phyloP scores from a whole-genome alignment of 2,888 invertebrate species.

The Phyllotreta striolata region DNA sequence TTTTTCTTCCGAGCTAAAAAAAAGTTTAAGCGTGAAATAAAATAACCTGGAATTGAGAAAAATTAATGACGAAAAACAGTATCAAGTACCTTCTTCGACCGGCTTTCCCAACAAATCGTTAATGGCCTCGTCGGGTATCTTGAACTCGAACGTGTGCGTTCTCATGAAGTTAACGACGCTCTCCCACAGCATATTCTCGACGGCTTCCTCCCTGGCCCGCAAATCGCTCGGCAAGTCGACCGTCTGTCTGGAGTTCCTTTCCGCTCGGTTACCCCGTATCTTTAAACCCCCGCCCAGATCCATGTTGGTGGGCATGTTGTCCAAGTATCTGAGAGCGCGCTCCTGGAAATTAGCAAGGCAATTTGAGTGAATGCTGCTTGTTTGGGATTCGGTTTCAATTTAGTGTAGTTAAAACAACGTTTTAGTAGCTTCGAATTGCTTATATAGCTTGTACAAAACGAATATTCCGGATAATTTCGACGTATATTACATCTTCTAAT shows the following conservation, averaged over 20 bases:
- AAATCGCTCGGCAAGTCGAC: slow-evolving; percentile 67
- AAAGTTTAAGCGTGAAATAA: not conserved
- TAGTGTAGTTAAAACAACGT: no score
- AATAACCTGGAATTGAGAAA: not conserved
- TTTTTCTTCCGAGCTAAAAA: slow-evolving; percentile 50
- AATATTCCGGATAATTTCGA: not conserved
- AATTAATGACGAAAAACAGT: not conserved
- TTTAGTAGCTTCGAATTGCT: no score
- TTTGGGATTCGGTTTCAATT: no score
- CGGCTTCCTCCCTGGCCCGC: slow-evolving; percentile 74
- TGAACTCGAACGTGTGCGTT: slow-evolving; percentile 81
- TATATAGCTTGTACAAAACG: no score
- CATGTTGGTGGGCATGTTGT: slow-evolving; percentile 67
- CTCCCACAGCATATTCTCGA: slow-evolving; percentile 77
- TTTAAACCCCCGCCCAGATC: slow-evolving; percentile 71
- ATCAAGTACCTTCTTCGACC: slow-evolving; percentile 76
- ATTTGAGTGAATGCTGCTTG: no score
- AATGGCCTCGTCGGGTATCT: slow-evolving; percentile 77
- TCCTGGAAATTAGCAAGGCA: slow-evolving; percentile 64
- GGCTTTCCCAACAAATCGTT: slow-evolving; percentile 75
- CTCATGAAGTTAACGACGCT: slow-evolving; percentile 78
- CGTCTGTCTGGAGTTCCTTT: slow-evolving; percentile 49
- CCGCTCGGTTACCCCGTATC: slow-evolving; percentile 63
- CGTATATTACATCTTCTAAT: not conserved
- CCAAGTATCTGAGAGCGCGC: slow-evolving; percentile 74